Conservation (phyloP, 2,113 vertebrate species). For the Panthera tigris region DNA sequence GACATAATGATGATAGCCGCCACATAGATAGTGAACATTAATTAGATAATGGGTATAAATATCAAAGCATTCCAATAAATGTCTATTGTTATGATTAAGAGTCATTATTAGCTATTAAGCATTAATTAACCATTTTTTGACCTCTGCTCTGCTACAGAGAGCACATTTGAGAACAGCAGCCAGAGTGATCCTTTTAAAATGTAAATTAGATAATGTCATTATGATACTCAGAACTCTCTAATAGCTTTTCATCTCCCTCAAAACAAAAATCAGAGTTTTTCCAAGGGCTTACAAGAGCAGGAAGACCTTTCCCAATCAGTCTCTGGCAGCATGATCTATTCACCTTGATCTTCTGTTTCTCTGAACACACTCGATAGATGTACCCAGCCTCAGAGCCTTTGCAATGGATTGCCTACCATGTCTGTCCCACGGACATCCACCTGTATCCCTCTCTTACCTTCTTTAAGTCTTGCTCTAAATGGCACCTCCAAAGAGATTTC, state of each 20-base stretch:
- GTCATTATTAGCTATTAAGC: not conserved
- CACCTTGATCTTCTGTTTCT: not conserved
- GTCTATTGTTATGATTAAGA: not conserved
- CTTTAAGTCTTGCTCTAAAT: not conserved
- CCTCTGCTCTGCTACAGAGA: not conserved
- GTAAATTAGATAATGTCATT: not conserved
- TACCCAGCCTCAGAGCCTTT: fast-evolving
- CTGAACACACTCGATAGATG: not conserved
- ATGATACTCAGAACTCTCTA: not conserved
- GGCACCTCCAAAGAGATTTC: not conserved
- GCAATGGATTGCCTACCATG: not conserved
- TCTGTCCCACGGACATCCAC: not conserved
- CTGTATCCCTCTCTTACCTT: not conserved
- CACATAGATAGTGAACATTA: not conserved
- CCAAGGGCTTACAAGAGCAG: not conserved
- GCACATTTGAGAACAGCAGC: not conserved
- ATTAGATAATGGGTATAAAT: not conserved
- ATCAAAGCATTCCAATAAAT: not conserved
- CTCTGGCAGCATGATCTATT: no score
- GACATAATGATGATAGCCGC: not conserved
- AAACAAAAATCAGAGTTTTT: not conserved
- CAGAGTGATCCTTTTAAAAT: not conserved
- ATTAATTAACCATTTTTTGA: not conserved
- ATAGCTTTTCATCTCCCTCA: not conserved
- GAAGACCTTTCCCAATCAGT: fast-evolving